phyloP scores from a whole-genome alignment of 2,797 vertebrate species.

The Smutsia gigantea region DNA sequence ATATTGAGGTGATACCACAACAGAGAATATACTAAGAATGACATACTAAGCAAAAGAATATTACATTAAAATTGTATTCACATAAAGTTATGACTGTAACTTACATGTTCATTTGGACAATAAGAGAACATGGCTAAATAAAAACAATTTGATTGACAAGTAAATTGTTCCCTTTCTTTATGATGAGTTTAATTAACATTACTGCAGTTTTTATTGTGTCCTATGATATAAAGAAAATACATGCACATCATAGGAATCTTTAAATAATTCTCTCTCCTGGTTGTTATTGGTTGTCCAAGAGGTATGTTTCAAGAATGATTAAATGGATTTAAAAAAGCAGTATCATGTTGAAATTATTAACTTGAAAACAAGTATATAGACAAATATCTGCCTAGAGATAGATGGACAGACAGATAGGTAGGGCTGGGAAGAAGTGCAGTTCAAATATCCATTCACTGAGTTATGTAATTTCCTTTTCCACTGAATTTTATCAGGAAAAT shows the following conservation, averaged over 20 bases:
- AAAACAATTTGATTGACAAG: neutral
- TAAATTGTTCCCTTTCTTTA: neutral
- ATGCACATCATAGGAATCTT: neutral
- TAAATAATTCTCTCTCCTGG: neutral
- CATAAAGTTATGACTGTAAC: neutral
- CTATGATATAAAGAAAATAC: neutral
- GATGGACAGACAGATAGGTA: neutral
- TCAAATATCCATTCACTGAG: neutral
- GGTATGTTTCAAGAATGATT: neutral
- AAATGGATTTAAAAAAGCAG: neutral
- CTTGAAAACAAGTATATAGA: neutral
- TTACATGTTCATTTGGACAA: neutral
- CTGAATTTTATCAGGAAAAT: neutral
- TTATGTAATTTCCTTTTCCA: neutral
- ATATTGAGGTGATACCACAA: neutral
- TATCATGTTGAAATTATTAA: neutral
- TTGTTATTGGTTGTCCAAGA: neutral
- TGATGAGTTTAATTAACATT: neutral
- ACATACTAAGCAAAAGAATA: neutral
- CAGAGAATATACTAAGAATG: neutral
- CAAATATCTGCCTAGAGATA: neutral
- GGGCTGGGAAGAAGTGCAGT: neutral
- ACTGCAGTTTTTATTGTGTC: neutral
- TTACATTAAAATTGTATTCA: neutral
- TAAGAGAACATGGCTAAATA: neutral